Base-by-base conservation (phyloP, 2,113 vertebrate species). In the Australoheros scitulus region DNA sequence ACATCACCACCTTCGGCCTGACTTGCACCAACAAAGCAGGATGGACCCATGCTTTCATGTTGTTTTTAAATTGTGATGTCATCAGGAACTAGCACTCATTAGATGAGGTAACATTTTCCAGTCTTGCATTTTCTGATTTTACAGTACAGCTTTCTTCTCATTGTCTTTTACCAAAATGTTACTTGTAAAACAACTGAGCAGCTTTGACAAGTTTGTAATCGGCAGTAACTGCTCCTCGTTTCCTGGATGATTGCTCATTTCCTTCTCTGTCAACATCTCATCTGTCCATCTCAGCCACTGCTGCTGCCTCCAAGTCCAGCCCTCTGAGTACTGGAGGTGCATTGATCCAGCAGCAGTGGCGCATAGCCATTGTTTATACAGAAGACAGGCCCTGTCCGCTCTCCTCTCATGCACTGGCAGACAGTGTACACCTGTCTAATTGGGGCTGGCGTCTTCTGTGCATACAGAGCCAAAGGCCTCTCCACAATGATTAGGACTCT, bases 391-490 rank as follows among this genome's bases (percentile, higher is more conserved):
- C 60, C 82, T 82, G 65, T 79, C 89, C 13, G n/a, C 77, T 81
- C 50, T 63, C 80, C 60, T 87, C 86, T 81, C 72, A 74, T 81
- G 87, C 79, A 61, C 83, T 85, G 91, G 83, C 91, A 85, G 82
- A 77, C 84, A 87, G 82, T 90, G 82, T 88, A 87, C 81, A 92
- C 92, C 92, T 92, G 86, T 87, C 92, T 94, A 95, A 95, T 94
- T 95, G 88, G 86, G 77, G 79, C 88, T 92, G 91, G 89, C 80
- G 38, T 91, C 88, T 91, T 83, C 77, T 86, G 85, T 76, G 81
- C 89, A 92, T 90, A 84, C 82, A 83, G 89, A 92, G 92, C 90
- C 90, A 81, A 79, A 76, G 83, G 90, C 90, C 86, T 92, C 89
- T 95, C 91, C 61, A 82, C 84, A 82, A 85, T 74, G 78, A 94